phyloP scores from a whole-genome alignment of 2,797 vertebrate species.

The Thripadectes ignobilis region DNA sequence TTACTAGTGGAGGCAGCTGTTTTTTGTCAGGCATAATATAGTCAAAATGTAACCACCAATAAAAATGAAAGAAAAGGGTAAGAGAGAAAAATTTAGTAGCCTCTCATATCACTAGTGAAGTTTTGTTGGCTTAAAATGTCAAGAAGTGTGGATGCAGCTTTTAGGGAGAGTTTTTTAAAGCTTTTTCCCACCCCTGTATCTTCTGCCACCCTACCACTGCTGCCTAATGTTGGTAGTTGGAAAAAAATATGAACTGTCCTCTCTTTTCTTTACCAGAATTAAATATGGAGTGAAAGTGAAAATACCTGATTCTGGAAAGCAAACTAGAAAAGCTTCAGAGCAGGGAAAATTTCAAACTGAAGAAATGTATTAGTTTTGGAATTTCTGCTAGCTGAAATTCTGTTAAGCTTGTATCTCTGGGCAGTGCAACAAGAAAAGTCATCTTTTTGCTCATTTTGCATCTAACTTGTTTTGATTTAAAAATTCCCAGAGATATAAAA shows the following conservation, averaged over 20 bases:
- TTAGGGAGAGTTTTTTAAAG: neutral
- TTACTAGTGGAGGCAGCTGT: neutral
- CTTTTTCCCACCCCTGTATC: neutral
- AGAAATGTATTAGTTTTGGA: neutral
- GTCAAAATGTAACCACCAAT: neutral
- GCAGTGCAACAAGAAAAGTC: neutral
- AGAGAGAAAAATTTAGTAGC: neutral
- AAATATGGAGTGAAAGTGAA: neutral
- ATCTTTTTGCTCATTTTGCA: neutral
- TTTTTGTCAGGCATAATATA: neutral
- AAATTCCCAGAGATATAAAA: constrained; percentile 5
- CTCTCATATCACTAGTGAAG: neutral
- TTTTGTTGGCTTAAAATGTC: constrained; percentile 15
- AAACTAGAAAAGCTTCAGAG: neutral
- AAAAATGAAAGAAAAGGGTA: neutral
- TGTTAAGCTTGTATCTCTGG: neutral
- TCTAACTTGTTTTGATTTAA: constrained; percentile 43
- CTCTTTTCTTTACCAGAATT: neutral
- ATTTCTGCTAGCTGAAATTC: neutral
- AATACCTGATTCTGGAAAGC: neutral
- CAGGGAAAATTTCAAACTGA: neutral
- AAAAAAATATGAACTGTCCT: neutral
- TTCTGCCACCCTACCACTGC: neutral
- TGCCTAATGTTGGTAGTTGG: neutral
- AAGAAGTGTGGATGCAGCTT: neutral